phyloP scores from a whole-genome alignment of 2,797 vertebrate genomes.

The Presbytis comata region DNA sequence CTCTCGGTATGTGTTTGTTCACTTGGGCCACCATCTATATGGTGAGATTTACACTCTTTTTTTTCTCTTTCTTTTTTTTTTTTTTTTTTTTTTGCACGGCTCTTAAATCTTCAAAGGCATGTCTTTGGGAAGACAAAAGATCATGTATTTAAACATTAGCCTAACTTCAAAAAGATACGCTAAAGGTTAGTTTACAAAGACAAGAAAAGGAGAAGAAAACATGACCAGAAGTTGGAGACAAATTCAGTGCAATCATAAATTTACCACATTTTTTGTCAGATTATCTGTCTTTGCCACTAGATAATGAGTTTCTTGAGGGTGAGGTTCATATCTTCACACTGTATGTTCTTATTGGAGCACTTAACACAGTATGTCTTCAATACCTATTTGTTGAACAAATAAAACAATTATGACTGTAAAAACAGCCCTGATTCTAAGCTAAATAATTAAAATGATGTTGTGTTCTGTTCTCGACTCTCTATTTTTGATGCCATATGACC shows the following conservation, averaged over 20 bases:
- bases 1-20: neutral
- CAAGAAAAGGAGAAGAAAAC: neutral
- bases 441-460: neutral
- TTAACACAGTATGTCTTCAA: neutral
- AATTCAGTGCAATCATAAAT: neutral
- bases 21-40: neutral
- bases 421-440: neutral
- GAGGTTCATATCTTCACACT: neutral
- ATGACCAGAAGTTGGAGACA: neutral
- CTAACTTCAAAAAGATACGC: neutral
- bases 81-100: too few species aligned
- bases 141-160: neutral
- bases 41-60: neutral
- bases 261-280: neutral
- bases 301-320: neutral
- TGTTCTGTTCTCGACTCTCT: neutral
- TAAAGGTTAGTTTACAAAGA: neutral
- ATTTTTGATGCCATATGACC: neutral
- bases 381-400: neutral
- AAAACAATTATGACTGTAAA: neutral
- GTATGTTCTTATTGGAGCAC: neutral
- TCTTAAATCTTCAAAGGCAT: neutral
- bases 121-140: neutral
- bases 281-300: neutral
- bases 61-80: accelerated